These are phyloP conservation scores for Anguilla pacifica DNA, from an alignment of 2,797 vertebrate species.

Conservation along the genomic window DNA sequence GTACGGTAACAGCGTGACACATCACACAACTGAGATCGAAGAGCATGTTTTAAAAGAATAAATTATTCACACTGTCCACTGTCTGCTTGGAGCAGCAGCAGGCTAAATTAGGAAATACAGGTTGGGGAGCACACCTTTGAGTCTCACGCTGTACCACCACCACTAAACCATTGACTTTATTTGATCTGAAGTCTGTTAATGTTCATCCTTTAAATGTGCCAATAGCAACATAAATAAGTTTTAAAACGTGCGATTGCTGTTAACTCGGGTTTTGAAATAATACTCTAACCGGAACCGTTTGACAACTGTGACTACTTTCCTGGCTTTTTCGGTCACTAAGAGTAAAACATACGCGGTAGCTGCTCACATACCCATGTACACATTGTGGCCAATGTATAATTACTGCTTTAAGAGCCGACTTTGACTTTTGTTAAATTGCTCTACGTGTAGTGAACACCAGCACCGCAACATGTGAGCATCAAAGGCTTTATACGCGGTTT, in stretches of 20 bases:
- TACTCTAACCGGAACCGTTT: no score
- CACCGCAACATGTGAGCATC: not conserved
- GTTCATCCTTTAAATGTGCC: no score
- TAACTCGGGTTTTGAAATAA: no score
- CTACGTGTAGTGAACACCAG: not conserved
- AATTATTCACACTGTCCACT: conserved; percentile 37
- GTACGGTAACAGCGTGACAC: conserved; percentile 63
- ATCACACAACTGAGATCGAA: conserved; percentile 41
- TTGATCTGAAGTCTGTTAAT: not conserved
- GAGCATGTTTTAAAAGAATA: conserved; percentile 43
- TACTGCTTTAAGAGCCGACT: no score
- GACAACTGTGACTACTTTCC: no score
- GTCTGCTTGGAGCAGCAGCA: conserved; percentile 25
- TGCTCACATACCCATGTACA: no score
- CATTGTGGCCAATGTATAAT: no score
- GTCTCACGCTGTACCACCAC: not conserved
- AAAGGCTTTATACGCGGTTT: not conserved
- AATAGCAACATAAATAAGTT: no score
- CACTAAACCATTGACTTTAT: not conserved
- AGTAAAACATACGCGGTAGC: no score
- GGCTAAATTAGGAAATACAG: conserved; percentile 33
- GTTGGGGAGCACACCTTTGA: not conserved
- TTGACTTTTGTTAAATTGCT: not conserved
- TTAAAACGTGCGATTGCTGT: no score
- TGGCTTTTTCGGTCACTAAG: no score